These are phyloP conservation scores for Lasioglossum pauxillum DNA, from an alignment of 2,888 invertebrate species.

Conservation along the genomic window DNA sequence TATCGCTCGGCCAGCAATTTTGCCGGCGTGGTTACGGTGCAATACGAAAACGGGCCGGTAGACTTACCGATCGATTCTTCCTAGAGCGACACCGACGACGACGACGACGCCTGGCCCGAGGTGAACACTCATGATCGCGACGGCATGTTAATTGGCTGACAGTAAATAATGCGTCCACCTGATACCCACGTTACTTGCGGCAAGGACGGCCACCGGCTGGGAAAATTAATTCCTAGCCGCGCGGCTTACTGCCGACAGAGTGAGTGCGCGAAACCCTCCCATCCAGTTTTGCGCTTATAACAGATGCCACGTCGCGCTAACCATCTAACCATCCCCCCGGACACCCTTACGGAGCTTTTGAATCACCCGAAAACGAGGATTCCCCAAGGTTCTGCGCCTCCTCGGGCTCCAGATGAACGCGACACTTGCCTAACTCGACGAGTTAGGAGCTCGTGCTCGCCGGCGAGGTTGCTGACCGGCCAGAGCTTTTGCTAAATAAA, in stretches of 20 bases:
- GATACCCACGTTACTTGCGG: conserved; percentile 60
- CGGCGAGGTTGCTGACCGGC: neutral
- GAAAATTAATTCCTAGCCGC: conserved; percentile 67
- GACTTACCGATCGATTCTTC: conserved; percentile 65
- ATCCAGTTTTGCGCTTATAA: conserved; percentile 42
- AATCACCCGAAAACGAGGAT: neutral
- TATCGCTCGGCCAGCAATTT: conserved; percentile 77
- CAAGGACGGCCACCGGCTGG: conserved; percentile 57
- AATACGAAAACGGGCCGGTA: conserved; percentile 64
- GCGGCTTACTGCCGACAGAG: conserved; percentile 44
- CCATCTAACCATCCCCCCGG: neutral
- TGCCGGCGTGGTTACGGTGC: conserved; percentile 70
- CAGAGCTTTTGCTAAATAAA: neutral
- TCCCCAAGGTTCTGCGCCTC: neutral
- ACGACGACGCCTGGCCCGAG: conserved; percentile 28
- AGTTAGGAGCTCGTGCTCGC: neutral
- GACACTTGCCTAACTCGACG: neutral
- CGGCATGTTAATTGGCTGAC: conserved; percentile 72
- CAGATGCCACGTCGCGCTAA: conserved; percentile 39
- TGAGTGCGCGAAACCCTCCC: conserved; percentile 32
- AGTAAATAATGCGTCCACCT: conserved; percentile 71
- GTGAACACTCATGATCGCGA: conserved; percentile 56
- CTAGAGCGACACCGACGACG: neutral
- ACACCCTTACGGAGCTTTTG: conserved; percentile 7
- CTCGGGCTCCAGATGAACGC: neutral